Base-by-base conservation (phyloP, 1,140 invertebrate species). In the Lepidotrigona ventralis region DNA sequence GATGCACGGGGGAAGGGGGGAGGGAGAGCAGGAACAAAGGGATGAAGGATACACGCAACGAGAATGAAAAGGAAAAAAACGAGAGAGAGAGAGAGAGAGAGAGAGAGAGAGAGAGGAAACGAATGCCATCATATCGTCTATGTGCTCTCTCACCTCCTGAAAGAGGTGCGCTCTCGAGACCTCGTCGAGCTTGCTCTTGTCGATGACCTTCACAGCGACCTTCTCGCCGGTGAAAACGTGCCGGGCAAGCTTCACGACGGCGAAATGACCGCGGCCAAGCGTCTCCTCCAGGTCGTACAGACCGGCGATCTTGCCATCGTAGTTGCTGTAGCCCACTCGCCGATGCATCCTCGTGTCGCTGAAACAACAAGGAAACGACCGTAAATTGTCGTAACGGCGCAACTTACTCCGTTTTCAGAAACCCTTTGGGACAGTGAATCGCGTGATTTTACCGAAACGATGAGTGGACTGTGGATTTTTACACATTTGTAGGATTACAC, bases 201-300 rank as follows among this genome's bases (percentile, higher is more conserved):
- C 99, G 90, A 99, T 99, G 72, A 99, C 97, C 95, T 98, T 98
- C 63, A 98, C 97, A 72, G 97, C 97, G 73, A 99, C 99, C 94
- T 99, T 99, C 95, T 99, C 98, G n/a, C 99, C 99, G 64, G 99
- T 99, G 94, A 99, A 99, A 66, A 99, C 99, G 96, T 99, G 99
- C 85, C 98, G 95, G 17, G 99, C 99, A 84, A 99, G 95, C 95
- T 99, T 99, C 33, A 99, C 99, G 72, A 99, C 98, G 80, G 99
- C 99, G 96, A 99, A 99, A 95, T 99, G 99, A 69, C 99, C 99
- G 81, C 97, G 96, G 19, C 98, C 98, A 23, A 99, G 94, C 1
- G 98, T 99, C 93, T 99, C 97, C 93, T 99, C 98, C 90, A 99
- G 95, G 94, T 99, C 98, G 93, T 99, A 99, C 58, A 99, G 95